phyloP scores from a whole-genome alignment of 2,113 vertebrate species.

The Scytalopus superciliaris region DNA sequence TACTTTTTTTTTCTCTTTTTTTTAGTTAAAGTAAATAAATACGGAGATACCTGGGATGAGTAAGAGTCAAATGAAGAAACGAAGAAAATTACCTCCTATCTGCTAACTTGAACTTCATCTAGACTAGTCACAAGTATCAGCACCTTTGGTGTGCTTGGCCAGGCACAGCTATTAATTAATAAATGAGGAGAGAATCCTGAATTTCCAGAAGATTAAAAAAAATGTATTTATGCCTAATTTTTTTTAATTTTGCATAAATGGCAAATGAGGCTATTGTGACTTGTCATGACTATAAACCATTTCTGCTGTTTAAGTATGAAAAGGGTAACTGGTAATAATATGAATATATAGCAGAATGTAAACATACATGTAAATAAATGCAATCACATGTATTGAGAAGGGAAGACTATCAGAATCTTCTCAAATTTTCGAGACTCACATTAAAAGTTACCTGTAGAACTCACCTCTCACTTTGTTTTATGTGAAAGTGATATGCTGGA shows the following conservation, averaged over 20 bases:
- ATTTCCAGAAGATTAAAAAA: constrained; percentile 10
- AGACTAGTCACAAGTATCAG: not conserved
- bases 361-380: not conserved
- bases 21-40: constrained; percentile 84
- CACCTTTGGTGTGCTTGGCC: constrained; percentile 21
- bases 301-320: constrained; percentile 24
- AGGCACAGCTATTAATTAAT: not conserved
- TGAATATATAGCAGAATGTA: not conserved
- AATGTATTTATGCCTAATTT: constrained; percentile 7
- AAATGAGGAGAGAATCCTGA: constrained; percentile 24
- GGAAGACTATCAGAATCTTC: not conserved
- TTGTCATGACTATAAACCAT: not conserved
- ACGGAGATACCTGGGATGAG: constrained; percentile 86
- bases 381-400: not conserved
- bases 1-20: not conserved
- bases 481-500: not conserved
- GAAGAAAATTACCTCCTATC: constrained; percentile 35
- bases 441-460: constrained; percentile 45
- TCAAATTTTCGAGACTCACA: constrained; percentile 23
- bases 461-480: constrained; percentile 25
- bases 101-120: constrained; percentile 43
- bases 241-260: not conserved
- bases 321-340: not conserved
- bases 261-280: not conserved
- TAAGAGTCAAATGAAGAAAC: constrained; percentile 63